Conservation (phyloP, 2,888 invertebrate species). For the Stenichneumon culpator region DNA sequence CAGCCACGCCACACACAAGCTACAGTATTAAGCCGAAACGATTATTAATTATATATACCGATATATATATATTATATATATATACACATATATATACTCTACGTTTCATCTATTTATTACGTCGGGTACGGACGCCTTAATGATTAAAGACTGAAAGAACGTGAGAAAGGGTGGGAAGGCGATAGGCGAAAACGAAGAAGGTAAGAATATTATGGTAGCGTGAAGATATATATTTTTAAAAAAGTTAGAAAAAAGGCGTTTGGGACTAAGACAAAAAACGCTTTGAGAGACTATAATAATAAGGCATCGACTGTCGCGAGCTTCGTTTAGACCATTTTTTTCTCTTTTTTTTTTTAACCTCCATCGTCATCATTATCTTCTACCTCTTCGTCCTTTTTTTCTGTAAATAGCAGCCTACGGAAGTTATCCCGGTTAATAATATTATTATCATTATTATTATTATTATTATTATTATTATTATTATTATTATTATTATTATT, state of each 20-base stretch:
- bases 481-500: conserved; percentile 43
- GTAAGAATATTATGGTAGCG: conserved; percentile 26
- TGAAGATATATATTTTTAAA: background rate
- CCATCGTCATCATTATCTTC: conserved; percentile 51
- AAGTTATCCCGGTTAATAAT: conserved; percentile 58
- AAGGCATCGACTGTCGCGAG: conserved; percentile 45
- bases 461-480: conserved; percentile 36
- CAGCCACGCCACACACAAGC: conserved; percentile 37
- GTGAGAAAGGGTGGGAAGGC: conserved; percentile 53
- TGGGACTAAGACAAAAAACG: conserved; percentile 26
- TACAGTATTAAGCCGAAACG: conserved; percentile 63
- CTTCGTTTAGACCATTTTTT: conserved; percentile 57
- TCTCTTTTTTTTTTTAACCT: conserved; percentile 46
- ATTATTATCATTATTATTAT: conserved; percentile 43
- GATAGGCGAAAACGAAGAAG: conserved; percentile 45
- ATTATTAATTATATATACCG: conserved; percentile 67
- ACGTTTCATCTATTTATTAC: conserved; percentile 63
- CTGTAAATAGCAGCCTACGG: conserved; percentile 53
- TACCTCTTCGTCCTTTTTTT: conserved; percentile 40
- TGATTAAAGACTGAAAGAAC: conserved; percentile 59
- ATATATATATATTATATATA: conserved; percentile 59
- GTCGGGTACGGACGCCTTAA: conserved; percentile 51
- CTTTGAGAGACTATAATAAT: conserved; percentile 34
- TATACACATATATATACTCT: conserved; percentile 53
- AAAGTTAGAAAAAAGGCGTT: background rate